Evolutionary conservation across 2,797 vertebrate genomes (phyloP), one percentile per base, ranked within the genome.

Genomic region (Siniperca undulata): DNA sequence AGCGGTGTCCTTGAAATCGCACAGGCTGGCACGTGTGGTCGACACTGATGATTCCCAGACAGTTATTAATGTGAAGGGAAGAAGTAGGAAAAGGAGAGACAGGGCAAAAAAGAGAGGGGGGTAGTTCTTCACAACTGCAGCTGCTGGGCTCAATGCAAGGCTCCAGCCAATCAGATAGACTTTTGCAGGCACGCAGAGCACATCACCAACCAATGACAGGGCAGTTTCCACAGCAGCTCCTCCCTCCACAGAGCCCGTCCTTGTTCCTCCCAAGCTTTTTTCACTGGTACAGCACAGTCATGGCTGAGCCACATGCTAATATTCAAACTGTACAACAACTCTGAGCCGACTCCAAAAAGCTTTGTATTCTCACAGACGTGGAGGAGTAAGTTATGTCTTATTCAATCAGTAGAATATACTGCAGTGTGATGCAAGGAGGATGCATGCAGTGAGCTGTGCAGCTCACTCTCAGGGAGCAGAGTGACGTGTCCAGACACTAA

Each of bases 91-190:
- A 86, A 88, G 65, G 67, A 83, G 80, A 85, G 74, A 74, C 50
- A 65, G 70, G 70, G 56, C 56, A 86, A 81, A 84, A 65, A 78
- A 92, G 91, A 88, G 68, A 70, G 34, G 20, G 88, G 92, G 91
- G 88, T 86, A 94, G 89, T 94, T 95, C 92, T 90, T 93, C 93
- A 93, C 91, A 92, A 94, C 90, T 93, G 94, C 93, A 94, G 95
- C 94, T 94, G 94, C 93, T 95, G 93, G 95, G 88, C 92, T 95
- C 71, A 90, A 91, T 87, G 93, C 88, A 88, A 86, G 80, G 59
- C 84, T 88, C 55, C 86, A 91, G 84, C 96, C 96, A 97, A 97
- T 97, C 81, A 70, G 82, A 61, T 64, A 48, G 46, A 65, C 77
- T 86, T 70, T 95, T 96, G 85, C 92, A 96, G 91, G 87, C 91